Conservation (phyloP, 1,140 invertebrate species). For the Battus philenor region DNA sequence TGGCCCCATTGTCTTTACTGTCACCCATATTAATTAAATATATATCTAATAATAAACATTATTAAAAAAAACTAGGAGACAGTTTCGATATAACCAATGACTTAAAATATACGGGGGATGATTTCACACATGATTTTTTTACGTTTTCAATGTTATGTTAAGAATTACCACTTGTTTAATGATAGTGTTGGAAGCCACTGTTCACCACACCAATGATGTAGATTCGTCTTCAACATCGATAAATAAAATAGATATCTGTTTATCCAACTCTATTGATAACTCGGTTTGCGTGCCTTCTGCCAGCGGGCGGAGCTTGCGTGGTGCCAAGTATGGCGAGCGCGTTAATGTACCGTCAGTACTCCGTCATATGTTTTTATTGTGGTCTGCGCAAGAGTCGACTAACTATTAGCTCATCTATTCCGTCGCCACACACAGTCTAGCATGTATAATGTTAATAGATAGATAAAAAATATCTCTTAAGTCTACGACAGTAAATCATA, state of each 20-base stretch:
- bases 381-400: slow-evolving; percentile 31
- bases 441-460: slow-evolving; percentile 15
- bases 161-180: no score
- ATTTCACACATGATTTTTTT: no score
- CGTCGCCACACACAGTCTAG: slow-evolving; percentile 45
- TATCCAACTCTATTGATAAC: slow-evolving; percentile 58
- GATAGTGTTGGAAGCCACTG: no score
- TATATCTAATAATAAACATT: no score
- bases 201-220: no score
- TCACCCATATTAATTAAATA: no score
- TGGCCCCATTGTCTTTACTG: no score
- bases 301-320: slow-evolving; percentile 54
- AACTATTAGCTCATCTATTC: slow-evolving; percentile 55
- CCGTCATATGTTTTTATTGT: slow-evolving; percentile 62
- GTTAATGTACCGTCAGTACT: slow-evolving; percentile 63
- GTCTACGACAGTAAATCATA: no score
- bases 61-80: no score
- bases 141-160: no score
- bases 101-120: no score
- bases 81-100: no score
- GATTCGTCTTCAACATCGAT: slow-evolving; percentile 6
- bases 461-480: slow-evolving; percentile 1
- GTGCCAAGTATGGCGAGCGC: slow-evolving; percentile 72
- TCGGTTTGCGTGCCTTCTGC: slow-evolving; percentile 36
- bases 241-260: slow-evolving; percentile 4